Conservation (phyloP, 2,888 invertebrate species). For the Galerucella calmariensis region DNA sequence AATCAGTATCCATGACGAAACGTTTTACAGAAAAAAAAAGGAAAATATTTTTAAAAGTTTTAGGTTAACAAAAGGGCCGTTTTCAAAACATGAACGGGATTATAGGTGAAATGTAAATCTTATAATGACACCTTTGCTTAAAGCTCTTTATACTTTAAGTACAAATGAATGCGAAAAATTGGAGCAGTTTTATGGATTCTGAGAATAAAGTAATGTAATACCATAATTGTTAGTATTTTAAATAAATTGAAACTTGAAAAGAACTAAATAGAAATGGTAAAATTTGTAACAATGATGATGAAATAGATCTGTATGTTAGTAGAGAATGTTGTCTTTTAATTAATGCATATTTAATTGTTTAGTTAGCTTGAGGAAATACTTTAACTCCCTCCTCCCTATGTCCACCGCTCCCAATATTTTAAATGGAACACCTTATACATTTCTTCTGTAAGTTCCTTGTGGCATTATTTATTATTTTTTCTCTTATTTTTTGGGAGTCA, state of each 20-base stretch:
- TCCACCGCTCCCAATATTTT: no score
- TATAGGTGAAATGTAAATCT: conserved; percentile 54
- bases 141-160: conserved; percentile 33
- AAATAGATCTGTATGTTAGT: no score
- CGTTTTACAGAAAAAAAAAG: conserved; percentile 26
- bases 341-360: no score
- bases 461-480: no score
- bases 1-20: conserved; percentile 25
- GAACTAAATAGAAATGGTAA: no score
- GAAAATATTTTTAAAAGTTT: conserved; percentile 24
- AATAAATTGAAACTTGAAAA: neutral
- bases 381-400: no score
- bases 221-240: neutral
- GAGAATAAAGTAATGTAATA: neutral
- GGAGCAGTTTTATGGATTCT: neutral
- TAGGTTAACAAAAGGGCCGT: conserved; percentile 48
- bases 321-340: no score
- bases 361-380: no score
- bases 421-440: no score
- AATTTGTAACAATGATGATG: no score
- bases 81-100: conserved; percentile 51
- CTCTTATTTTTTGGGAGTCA: no score
- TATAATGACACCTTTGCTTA: conserved; percentile 51
- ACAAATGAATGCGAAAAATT: conserved; percentile 8
- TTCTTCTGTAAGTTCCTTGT: no score